Conservation (phyloP, 2,888 invertebrate species). For the Drosophila tanythrix region DNA sequence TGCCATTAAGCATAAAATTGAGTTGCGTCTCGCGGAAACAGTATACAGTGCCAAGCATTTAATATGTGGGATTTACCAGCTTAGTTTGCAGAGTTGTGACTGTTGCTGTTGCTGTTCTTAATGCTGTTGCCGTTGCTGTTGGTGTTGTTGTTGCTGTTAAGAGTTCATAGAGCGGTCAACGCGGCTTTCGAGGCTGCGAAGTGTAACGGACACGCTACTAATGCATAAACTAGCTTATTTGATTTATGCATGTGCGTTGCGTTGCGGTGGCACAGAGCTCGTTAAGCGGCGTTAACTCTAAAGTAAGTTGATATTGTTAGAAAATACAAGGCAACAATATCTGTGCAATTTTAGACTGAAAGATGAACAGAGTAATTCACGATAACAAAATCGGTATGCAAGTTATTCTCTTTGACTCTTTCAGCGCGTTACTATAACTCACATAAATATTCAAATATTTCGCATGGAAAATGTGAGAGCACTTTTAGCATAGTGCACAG, state of each 20-base stretch:
- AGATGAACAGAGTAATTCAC: neutral
- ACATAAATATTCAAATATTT: neutral
- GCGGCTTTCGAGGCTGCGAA: slow-evolving; percentile 27
- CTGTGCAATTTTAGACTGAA: neutral
- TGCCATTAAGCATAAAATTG: slow-evolving; percentile 63
- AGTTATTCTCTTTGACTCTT: neutral
- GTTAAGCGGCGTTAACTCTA: slow-evolving; percentile 3
- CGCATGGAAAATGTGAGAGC: neutral
- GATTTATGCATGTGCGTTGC: slow-evolving; percentile 28
- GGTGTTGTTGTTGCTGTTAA: neutral
- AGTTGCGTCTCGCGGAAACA: slow-evolving; percentile 41
- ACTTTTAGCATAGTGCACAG: neutral
- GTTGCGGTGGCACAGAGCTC: neutral
- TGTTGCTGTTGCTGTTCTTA: slow-evolving; percentile 14
- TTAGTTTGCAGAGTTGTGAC: slow-evolving; percentile 38
- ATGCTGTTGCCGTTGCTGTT: neutral
- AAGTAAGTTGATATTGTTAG: neutral
- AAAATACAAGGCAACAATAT: neutral
- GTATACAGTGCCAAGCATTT: slow-evolving; percentile 56
- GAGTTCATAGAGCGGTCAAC: slow-evolving; percentile 35
- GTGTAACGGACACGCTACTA: slow-evolving; percentile 28
- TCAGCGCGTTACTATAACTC: neutral
- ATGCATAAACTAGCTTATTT: slow-evolving; percentile 33
- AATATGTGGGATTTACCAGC: slow-evolving; percentile 62
- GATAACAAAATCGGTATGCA: neutral